phyloP scores from a whole-genome alignment of 2,888 invertebrate species.

The Cistogaster globosa region DNA sequence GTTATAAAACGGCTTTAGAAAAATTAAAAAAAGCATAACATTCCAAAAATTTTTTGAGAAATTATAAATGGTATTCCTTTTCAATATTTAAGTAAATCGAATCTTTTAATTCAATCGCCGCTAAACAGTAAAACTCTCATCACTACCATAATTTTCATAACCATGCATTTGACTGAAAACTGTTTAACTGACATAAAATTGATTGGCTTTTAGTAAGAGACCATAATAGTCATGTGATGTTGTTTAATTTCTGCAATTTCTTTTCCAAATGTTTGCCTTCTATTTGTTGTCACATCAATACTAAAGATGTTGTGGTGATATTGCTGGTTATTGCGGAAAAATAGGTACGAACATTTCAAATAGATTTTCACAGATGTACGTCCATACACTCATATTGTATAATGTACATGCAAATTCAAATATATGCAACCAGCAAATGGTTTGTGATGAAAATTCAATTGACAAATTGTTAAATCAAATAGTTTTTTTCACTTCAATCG shows the following conservation, averaged over 20 bases:
- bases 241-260: constrained; percentile 41
- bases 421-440: constrained; percentile 12
- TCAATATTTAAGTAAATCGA: constrained; percentile 10
- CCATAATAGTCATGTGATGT: constrained; percentile 64
- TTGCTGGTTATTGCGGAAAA: constrained; percentile 12
- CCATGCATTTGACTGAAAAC: constrained; percentile 48
- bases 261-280: constrained; percentile 19
- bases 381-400: not conserved
- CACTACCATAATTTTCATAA: constrained; percentile 28
- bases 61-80: not conserved
- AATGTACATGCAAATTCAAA: not conserved
- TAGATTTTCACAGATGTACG: constrained; percentile 3
- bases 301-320: constrained; percentile 43
- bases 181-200: constrained; percentile 70
- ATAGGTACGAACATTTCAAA: constrained; percentile 27
- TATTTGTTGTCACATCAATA: constrained; percentile 28
- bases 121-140: constrained; percentile 28
- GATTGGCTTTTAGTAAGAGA: constrained; percentile 69
- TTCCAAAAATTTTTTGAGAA: no score
- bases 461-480: constrained; percentile 70
- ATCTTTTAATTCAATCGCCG: constrained; percentile 30
- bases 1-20: no score
- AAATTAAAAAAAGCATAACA: no score
- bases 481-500: constrained; percentile 60
- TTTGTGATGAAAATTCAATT: constrained; percentile 66